A percentile compares a stretch with the other conserved stretches of the same genome.
phyloP scores from a whole-genome alignment of 2,113 vertebrate genomes.

The Pterophyllum scalare region DNA sequence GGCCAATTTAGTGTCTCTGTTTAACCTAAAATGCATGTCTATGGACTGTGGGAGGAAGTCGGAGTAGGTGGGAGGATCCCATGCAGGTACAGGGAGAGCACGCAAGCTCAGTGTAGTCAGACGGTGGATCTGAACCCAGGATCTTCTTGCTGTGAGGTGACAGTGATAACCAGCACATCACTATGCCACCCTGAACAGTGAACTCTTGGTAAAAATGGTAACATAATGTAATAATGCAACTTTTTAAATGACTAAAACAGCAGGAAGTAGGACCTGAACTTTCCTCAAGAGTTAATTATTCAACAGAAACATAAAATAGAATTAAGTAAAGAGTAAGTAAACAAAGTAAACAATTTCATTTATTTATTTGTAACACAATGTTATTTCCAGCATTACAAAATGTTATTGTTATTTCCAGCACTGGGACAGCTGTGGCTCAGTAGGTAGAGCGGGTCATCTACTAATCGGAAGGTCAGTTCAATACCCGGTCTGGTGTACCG shows the following conservation, averaged over 20 bases:
- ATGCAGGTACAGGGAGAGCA: neutral
- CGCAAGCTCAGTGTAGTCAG: neutral
- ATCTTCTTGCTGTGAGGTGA: neutral
- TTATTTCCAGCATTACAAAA: too few relatives aligned
- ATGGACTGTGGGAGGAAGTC: neutral
- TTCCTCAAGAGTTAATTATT: neutral
- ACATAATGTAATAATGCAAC: neutral
- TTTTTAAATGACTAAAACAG: neutral
- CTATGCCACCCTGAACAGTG: neutral
- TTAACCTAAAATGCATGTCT: neutral
- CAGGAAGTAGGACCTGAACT: neutral
- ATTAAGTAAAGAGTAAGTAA: neutral
- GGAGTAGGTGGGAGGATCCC: too few relatives aligned
- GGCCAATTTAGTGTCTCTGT: neutral
- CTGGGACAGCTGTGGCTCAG: neutral
- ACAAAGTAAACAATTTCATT: neutral
- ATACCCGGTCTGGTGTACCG: neutral
- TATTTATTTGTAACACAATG: too few relatives aligned
- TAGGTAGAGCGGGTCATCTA: neutral
- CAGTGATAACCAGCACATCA: neutral
- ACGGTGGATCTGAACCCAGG: neutral
- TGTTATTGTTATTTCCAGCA: neutral
- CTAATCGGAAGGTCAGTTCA: neutral
- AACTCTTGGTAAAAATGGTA: neutral
- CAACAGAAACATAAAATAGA: neutral